phyloP scores from a whole-genome alignment of 2,888 invertebrate genomes.

The Scaptomyza tumidula region DNA sequence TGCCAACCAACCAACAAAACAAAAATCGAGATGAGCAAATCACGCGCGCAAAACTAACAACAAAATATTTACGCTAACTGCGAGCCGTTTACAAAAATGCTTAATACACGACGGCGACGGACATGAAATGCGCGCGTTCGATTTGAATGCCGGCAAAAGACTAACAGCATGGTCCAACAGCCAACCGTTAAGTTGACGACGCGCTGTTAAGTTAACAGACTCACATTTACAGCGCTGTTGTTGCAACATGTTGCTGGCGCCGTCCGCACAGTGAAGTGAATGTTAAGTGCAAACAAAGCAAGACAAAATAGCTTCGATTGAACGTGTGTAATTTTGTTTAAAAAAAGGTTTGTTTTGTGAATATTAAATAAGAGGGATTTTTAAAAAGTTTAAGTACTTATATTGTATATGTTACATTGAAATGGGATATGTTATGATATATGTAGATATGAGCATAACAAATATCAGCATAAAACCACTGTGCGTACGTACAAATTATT shows the following conservation, averaged over 20 bases:
- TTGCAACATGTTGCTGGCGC: constrained; percentile 55
- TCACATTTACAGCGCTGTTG: constrained; percentile 45
- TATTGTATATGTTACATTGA: no score
- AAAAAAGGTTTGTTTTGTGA: no score
- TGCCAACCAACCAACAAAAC: constrained; percentile 5
- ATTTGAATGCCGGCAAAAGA: constrained; percentile 63
- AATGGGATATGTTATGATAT: no score
- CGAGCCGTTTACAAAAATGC: constrained; percentile 31
- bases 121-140: constrained; percentile 46
- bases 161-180: constrained; percentile 42
- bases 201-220: constrained; percentile 44
- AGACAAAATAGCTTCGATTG: no score
- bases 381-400: no score
- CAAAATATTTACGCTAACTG: constrained; percentile 48
- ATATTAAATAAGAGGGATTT: no score
- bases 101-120: constrained; percentile 35
- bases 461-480: constrained; percentile 20
- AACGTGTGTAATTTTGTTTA: no score
- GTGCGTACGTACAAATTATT: constrained; percentile 27
- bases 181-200: constrained; percentile 30
- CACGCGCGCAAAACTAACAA: constrained; percentile 49
- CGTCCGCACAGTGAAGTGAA: constrained; percentile 41
- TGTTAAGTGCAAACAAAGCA: background rate
- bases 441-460: background rate
- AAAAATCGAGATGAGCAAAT: constrained; percentile 19